These are phyloP conservation scores for Coelopa pilipes DNA, from an alignment of 2,888 invertebrate species.

Conservation along the genomic window DNA sequence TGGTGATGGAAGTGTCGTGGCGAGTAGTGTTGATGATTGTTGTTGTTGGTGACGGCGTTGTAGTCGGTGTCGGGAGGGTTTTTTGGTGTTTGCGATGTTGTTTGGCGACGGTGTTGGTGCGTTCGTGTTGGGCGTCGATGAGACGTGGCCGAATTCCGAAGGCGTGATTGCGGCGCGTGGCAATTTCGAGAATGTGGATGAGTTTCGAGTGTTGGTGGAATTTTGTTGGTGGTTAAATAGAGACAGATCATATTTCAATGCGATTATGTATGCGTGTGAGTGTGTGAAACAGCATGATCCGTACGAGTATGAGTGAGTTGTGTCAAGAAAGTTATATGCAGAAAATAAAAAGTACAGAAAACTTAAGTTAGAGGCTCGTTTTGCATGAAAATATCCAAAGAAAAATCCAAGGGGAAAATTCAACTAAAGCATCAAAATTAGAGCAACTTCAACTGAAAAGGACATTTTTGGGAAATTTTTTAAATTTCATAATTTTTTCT, in stretches of 20 bases:
- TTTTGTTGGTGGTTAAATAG: slow-evolving; percentile 9
- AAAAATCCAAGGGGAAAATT: too few relatives aligned
- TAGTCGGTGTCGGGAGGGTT: background rate
- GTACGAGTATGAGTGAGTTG: background rate
- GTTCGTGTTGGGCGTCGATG: background rate
- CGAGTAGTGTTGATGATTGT: background rate
- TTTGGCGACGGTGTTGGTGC: slow-evolving; percentile 37
- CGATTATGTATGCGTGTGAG: background rate
- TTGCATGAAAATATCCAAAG: background rate
- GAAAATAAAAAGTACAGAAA: background rate
- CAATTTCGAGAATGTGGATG: background rate
- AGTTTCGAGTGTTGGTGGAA: background rate
- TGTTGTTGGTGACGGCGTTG: background rate
- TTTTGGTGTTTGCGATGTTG: slow-evolving; percentile 33
- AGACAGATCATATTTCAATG: slow-evolving; percentile 17
- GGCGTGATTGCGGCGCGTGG: background rate
- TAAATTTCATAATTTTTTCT: background rate
- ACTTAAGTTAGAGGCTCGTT: background rate
- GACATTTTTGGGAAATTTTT: too few relatives aligned
- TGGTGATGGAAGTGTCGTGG: slow-evolving; percentile 4
- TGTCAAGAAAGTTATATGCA: slow-evolving; percentile 11
- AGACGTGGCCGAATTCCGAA: background rate
- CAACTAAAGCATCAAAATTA: background rate
- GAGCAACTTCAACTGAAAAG: too few relatives aligned
- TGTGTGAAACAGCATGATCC: slow-evolving; percentile 17